Evolutionary conservation across 2,113 vertebrate genomes (phyloP), one percentile per base, ranked within the genome.

Genomic region (Amphilophus citrinellus): DNA sequence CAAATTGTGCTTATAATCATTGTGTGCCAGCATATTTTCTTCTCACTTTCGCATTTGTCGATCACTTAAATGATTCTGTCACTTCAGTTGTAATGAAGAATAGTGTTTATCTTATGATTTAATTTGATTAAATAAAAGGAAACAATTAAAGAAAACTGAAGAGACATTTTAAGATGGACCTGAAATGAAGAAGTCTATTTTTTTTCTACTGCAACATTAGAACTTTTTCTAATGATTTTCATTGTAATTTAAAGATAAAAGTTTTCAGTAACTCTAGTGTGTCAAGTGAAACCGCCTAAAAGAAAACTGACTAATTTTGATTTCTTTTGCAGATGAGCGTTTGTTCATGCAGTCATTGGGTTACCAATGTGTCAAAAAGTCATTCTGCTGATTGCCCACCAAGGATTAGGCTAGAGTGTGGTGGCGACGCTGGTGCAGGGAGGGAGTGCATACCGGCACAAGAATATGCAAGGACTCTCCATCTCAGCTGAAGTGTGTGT

Each of bases 331-430:
- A 91, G 94, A 95, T 95, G 91, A 95, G 92, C 91, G 82, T 92
- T 92, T 91, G 85, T 86, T 89, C 66, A 53, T 86, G 80, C 82
- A 84, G 73, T 91, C 85, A 79, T 87, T 88, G 84, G 90, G 84
- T 94, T 93, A 84, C 88, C 92, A 91, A 93, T 92, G 94, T 95
- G 94, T 94, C 95, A 95, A 95, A 94, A 94, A 91, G 87, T 92
- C 87, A 83, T 79, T 82, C 76, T 84, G 79, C 80, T 83, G 86
- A 92, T 81, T 84, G 89, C 90, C 86, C 89, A 87, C 13, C 61
- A 80, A 90, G 90, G 84, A 92, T 91, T 89, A 78, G 87, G 86
- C 79, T 86, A 62, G 53, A 91, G 88, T 65, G 76, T 82, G 84
- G 76, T 82, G 84, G 82, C 82, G 84, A 75, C 88, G 32, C 80